Evolutionary conservation across 2,113 vertebrate genomes (phyloP).

Genomic region (Calypte anna): DNA sequence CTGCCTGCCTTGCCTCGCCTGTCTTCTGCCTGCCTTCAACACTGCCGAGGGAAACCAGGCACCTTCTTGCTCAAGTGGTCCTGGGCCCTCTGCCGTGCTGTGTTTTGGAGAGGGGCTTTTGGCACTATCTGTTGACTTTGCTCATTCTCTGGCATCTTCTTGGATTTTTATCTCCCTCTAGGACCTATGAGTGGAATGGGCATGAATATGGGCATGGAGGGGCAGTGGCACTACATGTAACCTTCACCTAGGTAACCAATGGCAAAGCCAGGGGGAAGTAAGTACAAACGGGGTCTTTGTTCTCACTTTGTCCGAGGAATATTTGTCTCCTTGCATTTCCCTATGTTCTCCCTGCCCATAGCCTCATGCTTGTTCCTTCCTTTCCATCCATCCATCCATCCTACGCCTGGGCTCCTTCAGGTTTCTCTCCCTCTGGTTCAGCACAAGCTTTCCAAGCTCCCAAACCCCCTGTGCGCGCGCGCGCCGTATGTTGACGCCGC

Average conservation of each 20-base stretch:
- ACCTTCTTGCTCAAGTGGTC: constrained; percentile 43
- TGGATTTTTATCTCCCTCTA: constrained; percentile 89
- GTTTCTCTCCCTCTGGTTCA: constrained; percentile 62
- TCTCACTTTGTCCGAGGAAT: constrained; percentile 77
- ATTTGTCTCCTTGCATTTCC: constrained; percentile 79
- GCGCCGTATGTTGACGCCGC: constrained; percentile 68
- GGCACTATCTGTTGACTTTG: constrained; percentile 86
- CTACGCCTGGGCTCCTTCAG: constrained; percentile 68
- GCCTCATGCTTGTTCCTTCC: constrained; percentile 83
- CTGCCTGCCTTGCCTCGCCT: constrained; percentile 76
- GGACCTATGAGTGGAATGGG: constrained; percentile 99
- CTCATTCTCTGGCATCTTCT: constrained; percentile 86
- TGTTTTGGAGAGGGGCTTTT: constrained; percentile 80
- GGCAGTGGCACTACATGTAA: constrained; percentile 99
- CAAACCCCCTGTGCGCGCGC: constrained; percentile 38
- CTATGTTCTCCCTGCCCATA: constrained; percentile 82
- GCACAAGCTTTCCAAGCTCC: constrained; percentile 76
- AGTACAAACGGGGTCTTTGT: constrained; percentile 88
- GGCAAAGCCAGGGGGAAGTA: constrained; percentile 98
- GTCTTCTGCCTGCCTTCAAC: constrained; percentile 73
- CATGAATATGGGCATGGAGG: constrained; percentile 99
- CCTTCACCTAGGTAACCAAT: constrained; percentile 92
- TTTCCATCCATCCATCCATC: constrained; percentile 61
- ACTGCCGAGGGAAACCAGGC: constrained; percentile 57
- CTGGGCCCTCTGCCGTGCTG: constrained; percentile 63